Conservation (phyloP, 2,797 vertebrate genomes). For the Peromyscus eremicus region DNA sequence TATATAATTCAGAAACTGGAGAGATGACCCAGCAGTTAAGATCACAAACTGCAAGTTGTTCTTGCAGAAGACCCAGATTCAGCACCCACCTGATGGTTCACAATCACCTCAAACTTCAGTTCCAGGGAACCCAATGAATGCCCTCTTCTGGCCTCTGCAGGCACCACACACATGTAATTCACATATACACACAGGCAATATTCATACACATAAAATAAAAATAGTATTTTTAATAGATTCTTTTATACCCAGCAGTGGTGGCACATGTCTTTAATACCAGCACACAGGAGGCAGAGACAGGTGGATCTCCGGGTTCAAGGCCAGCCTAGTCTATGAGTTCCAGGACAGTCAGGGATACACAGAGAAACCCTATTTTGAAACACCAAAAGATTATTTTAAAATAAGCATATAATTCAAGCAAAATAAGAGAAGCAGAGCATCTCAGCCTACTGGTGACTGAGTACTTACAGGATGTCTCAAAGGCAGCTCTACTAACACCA, state of each 20-base stretch:
- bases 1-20: background rate
- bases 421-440: background rate
- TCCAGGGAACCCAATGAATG: background rate
- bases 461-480: background rate
- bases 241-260: background rate
- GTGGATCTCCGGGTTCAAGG: background rate
- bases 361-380: background rate
- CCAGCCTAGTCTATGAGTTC: background rate
- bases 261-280: background rate
- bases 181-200: background rate
- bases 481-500: conserved; percentile 14
- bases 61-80: background rate
- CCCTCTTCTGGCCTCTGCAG: background rate
- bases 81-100: background rate
- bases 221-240: background rate
- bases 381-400: background rate
- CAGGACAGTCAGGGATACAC: background rate
- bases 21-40: background rate
- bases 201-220: background rate
- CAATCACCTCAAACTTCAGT: background rate
- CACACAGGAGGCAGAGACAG: background rate
- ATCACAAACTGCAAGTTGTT: background rate
- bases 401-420: conserved; percentile 15
- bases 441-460: background rate
- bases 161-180: no score